Conservation (phyloP, 2,888 invertebrate species). For the Neoitamus cyanurus region DNA sequence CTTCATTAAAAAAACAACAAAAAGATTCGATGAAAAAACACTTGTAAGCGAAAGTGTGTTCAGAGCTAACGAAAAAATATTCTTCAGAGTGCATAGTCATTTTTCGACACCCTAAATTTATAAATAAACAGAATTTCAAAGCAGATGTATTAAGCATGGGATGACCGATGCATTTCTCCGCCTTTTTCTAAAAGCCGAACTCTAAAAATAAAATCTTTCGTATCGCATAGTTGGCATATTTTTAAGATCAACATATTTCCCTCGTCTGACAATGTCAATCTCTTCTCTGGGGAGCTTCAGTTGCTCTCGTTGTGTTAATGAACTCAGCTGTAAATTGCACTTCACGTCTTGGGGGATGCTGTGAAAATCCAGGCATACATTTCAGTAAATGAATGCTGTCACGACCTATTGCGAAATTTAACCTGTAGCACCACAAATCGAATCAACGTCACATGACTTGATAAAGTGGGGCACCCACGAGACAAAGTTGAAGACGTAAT, state of each 20-base stretch:
- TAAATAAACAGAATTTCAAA: neutral
- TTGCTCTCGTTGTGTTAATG: neutral
- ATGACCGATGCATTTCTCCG: neutral
- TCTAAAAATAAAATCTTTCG: neutral
- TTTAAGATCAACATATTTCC: neutral
- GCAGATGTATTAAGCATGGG: neutral
- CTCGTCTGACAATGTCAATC: neutral
- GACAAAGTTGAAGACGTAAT: neutral
- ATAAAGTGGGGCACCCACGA: neutral
- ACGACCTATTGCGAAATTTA: slow-evolving; percentile 3
- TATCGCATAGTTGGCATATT: neutral
- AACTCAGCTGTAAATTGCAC: slow-evolving; percentile 2
- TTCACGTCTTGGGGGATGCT: neutral
- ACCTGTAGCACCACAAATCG: slow-evolving; percentile 3
- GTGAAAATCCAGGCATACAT: neutral
- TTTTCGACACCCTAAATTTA: neutral
- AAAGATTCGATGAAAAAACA: neutral
- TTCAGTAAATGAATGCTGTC: neutral
- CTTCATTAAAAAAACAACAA: neutral
- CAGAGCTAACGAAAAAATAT: neutral
- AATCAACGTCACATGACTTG: slow-evolving; percentile 1
- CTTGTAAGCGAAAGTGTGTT: neutral
- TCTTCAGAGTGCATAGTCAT: neutral
- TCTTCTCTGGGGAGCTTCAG: neutral
- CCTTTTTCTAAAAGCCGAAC: neutral